Evolutionary conservation across 2,888 invertebrate species (phyloP).

Genomic region (Drosophila rubida): DNA sequence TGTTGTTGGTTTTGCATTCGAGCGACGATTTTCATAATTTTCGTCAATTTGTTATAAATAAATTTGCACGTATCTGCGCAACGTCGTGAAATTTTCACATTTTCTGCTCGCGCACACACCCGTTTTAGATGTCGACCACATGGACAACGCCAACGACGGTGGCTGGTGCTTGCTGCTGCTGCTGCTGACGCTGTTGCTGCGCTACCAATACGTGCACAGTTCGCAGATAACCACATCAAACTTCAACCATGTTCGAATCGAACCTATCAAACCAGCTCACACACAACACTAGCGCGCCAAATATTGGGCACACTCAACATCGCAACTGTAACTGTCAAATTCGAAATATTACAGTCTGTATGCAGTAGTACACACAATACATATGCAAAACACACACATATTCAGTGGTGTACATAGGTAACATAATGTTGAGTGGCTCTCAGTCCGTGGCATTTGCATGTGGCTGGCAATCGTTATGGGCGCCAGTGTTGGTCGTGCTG

Average conservation of each 20-base stretch:
- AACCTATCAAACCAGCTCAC: background rate
- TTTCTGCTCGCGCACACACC: constrained; percentile 77
- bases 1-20: constrained; percentile 49
- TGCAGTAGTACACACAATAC: too few species aligned
- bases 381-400: too few species aligned
- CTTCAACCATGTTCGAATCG: background rate
- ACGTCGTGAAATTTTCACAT: constrained; percentile 73
- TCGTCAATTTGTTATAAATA: constrained; percentile 70
- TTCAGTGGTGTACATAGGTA: constrained; percentile 14
- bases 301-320: constrained; percentile 41
- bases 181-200: constrained; percentile 38
- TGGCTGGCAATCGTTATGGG: background rate
- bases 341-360: background rate
- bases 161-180: constrained; percentile 29
- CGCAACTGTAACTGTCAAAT: too few species aligned
- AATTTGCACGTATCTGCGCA: constrained; percentile 74
- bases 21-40: constrained; percentile 56
- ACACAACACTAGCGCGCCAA: constrained; percentile 23
- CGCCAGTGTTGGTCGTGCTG: constrained; percentile 33
- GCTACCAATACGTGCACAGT: too few species aligned
- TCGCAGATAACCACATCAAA: constrained; percentile 13
- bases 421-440: constrained; percentile 35
- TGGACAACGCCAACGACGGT: constrained; percentile 52
- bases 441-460: too few species aligned
- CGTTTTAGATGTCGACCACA: constrained; percentile 68